Conservation (phyloP, 1,140 invertebrate species). For the Galendromus occidentalis region DNA sequence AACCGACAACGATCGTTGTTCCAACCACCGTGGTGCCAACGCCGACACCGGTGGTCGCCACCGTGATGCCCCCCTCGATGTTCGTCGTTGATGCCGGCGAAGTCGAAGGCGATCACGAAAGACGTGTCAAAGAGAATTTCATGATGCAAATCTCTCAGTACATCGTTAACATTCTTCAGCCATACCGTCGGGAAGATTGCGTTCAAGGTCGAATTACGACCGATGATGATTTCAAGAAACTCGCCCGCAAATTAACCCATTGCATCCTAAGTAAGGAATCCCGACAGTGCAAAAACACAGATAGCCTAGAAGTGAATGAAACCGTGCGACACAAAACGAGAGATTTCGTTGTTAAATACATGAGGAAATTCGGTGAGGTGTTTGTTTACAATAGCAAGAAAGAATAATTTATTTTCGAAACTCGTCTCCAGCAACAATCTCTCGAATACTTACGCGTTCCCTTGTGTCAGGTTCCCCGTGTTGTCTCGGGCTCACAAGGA, state of each 20-base stretch:
- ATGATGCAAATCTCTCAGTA: slow-evolving; percentile 64
- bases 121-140: slow-evolving; percentile 60
- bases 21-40: slow-evolving; percentile 23
- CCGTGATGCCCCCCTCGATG: slow-evolving; percentile 19
- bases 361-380: slow-evolving; percentile 60
- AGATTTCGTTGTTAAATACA: slow-evolving; percentile 87
- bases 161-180: slow-evolving; percentile 72
- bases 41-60: slow-evolving; percentile 31
- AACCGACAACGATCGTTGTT: background rate
- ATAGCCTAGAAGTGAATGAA: slow-evolving; percentile 69
- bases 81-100: slow-evolving; percentile 34
- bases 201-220: slow-evolving; percentile 59
- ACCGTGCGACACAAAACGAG: slow-evolving; percentile 79
- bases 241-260: slow-evolving; percentile 88
- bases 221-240: slow-evolving; percentile 83
- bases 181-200: slow-evolving; percentile 63
- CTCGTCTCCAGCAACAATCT: background rate
- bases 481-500: too few species aligned
- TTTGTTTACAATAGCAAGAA: slow-evolving; percentile 19
- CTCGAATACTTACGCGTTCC: background rate
- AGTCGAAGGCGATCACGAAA: slow-evolving; percentile 23
- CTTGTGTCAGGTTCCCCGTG: too few species aligned
- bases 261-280: slow-evolving; percentile 90
- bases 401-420: background rate
- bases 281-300: slow-evolving; percentile 68